These are phyloP conservation scores for Bufo gargarizans DNA, from an alignment of 2,113 vertebrate species.

Conservation along the genomic window DNA sequence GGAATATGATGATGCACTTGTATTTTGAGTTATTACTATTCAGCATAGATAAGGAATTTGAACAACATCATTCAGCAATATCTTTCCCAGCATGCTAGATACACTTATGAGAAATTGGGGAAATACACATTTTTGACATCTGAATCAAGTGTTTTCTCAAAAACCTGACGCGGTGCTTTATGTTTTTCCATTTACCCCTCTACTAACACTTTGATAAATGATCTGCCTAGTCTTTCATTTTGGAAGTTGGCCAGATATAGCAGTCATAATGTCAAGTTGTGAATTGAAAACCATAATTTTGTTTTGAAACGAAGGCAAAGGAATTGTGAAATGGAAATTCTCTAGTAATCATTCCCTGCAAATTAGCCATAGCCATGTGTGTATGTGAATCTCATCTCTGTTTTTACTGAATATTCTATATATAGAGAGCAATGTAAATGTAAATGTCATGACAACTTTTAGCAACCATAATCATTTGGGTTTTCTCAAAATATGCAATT, in stretches of 20 bases:
- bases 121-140: slow-evolving; percentile 20
- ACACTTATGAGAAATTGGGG: slow-evolving; percentile 22
- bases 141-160: slow-evolving; percentile 27
- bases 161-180: slow-evolving; percentile 37
- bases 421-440: not conserved
- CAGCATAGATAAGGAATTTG: not conserved
- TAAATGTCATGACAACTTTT: too few species aligned
- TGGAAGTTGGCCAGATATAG: slow-evolving; percentile 37
- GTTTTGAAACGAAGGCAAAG: slow-evolving; percentile 18
- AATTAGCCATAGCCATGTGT: slow-evolving; percentile 26
- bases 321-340: slow-evolving; percentile 45
- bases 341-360: slow-evolving; percentile 50
- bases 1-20: not conserved
- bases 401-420: not conserved
- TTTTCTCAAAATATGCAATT: too few species aligned
- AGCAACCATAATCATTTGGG: too few species aligned
- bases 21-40: slow-evolving; percentile 1
- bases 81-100: not conserved
- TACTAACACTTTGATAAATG: slow-evolving; percentile 45
- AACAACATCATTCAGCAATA: slow-evolving; percentile 22
- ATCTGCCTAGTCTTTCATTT: slow-evolving; percentile 34
- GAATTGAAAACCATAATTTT: slow-evolving; percentile 37
- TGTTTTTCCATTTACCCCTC: slow-evolving; percentile 44
- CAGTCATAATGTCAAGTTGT: slow-evolving; percentile 32
- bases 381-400: slow-evolving; percentile 11